Evolutionary conservation across 64 coral and sea anemone genomes (phyloP).

Genomic region (Pocillopora verrucosa): DNA sequence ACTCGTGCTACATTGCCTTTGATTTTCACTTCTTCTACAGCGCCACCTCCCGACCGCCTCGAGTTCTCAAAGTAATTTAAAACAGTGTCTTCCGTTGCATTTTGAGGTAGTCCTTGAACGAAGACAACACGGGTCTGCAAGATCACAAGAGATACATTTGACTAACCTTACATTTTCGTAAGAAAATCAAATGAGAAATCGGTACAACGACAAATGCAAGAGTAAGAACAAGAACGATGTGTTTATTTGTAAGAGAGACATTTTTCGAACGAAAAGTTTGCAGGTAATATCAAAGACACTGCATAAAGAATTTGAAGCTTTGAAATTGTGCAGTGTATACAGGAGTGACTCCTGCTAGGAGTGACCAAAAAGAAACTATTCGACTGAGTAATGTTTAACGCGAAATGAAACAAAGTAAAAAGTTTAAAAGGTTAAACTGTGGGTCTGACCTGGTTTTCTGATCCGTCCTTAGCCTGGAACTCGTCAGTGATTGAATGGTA

Average conservation of each 20-base stretch:
- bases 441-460: conserved; percentile 8
- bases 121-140: conserved; percentile 1
- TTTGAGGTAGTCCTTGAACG: conserved; percentile 4
- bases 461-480: neutral
- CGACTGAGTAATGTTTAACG: no score
- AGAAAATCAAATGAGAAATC: no score
- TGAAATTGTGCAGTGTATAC: no score
- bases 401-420: no score
- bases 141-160: neutral
- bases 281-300: no score
- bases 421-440: neutral
- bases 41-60: conserved; percentile 32
- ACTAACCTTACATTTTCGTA: neutral
- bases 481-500: neutral
- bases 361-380: no score
- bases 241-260: no score
- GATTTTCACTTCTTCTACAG: conserved; percentile 24
- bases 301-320: no score
- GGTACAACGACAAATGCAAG: no score
- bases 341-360: no score
- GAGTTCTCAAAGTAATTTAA: conserved; percentile 47
- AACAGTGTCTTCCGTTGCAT: conserved; percentile 40
- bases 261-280: no score
- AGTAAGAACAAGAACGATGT: no score
- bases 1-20: neutral